These are phyloP conservation scores for Prunella fulvescens DNA, from an alignment of 2,113 vertebrate species.

Conservation along the genomic window DNA sequence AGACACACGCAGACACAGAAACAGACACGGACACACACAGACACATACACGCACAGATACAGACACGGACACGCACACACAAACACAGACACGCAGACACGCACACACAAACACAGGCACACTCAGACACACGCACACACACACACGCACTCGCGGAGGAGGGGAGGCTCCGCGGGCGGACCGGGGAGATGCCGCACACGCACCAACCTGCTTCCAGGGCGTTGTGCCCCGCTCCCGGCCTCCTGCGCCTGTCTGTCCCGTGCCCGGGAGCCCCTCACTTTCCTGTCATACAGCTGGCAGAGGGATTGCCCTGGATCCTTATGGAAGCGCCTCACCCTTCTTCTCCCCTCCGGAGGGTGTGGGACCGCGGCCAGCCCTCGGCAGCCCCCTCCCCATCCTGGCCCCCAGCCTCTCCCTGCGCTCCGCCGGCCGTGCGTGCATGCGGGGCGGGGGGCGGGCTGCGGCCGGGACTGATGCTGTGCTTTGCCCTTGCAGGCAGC, in stretches of 20 bases:
- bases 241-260: not conserved
- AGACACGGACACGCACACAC: too few species aligned
- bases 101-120: too few species aligned
- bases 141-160: not conserved
- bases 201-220: not conserved
- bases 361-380: not conserved
- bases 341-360: not conserved
- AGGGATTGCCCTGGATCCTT: not conserved
- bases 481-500: slow-evolving; percentile 9
- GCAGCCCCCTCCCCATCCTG: not conserved
- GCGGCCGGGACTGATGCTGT: not conserved
- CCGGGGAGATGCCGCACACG: not conserved
- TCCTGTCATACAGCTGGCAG: not conserved
- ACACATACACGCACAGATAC: too few species aligned
- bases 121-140: not conserved
- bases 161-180: not conserved
- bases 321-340: not conserved
- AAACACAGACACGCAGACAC: rapidly evolving
- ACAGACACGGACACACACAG: not conserved
- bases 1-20: too few species aligned
- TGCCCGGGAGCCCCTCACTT: not conserved
- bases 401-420: not conserved
- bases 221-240: not conserved
- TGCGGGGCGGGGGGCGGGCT: not conserved
- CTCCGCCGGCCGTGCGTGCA: not conserved